phyloP scores from a whole-genome alignment of 2,113 vertebrate genomes.

The Glareola pratincola region DNA sequence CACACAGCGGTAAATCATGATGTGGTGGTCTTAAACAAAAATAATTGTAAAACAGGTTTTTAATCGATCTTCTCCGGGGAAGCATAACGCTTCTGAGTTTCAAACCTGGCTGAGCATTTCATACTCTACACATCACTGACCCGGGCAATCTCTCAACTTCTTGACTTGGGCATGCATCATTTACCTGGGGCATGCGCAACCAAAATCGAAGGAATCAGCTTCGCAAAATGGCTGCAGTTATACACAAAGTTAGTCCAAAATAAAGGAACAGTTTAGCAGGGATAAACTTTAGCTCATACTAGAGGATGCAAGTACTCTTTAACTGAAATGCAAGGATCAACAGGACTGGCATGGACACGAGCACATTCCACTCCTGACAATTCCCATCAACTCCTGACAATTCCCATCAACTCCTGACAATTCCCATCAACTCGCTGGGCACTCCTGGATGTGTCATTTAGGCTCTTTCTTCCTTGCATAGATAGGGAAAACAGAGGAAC shows the following conservation, averaged over 20 bases:
- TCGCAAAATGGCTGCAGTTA: background rate
- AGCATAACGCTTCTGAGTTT: background rate
- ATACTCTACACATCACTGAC: background rate
- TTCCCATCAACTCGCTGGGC: background rate
- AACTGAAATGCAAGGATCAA: background rate
- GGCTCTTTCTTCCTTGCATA: background rate
- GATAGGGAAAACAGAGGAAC: background rate
- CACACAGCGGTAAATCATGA: accelerated
- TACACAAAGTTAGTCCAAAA: background rate
- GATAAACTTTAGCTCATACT: background rate
- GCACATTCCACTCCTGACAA: background rate
- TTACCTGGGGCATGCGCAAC: background rate
- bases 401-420: background rate
- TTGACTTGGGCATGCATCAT: background rate
- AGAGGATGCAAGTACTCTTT: background rate
- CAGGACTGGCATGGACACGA: background rate
- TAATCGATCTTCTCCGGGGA: background rate
- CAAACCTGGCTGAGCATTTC: background rate
- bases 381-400: background rate
- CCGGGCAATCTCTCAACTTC: background rate
- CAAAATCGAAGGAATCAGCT: background rate
- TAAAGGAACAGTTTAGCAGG: background rate
- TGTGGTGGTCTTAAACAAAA: background rate
- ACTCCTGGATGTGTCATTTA: background rate
- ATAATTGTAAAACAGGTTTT: background rate